Conservation (phyloP, 1,140 invertebrate genomes). For the Eurosta solidaginis region DNA sequence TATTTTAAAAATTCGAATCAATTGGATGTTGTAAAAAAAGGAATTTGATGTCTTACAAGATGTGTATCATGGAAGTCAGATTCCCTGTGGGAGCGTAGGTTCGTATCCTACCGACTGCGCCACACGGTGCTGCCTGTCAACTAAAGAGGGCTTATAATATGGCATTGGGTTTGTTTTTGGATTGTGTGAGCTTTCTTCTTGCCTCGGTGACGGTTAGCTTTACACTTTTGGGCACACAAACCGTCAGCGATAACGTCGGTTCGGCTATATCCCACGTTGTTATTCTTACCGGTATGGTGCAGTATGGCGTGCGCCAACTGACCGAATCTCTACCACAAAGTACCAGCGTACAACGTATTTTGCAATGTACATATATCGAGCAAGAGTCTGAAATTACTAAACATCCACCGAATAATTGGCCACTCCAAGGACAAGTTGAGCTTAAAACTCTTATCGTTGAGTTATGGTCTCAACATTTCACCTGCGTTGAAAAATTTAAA, state of each 20-base stretch:
- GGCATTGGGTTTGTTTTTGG: conserved; percentile 67
- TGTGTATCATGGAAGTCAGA: too few relatives aligned
- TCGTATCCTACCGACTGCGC: too few relatives aligned
- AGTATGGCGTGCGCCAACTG: conserved; percentile 83
- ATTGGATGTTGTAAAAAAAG: too few relatives aligned
- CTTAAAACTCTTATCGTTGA: too few relatives aligned
- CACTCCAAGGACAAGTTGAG: too few relatives aligned
- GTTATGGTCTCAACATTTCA: too few relatives aligned
- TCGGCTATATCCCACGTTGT: conserved; percentile 82
- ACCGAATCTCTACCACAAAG: conserved; percentile 82
- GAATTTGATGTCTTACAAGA: too few relatives aligned
- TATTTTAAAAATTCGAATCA: too few relatives aligned
- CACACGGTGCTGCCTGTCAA: conserved; percentile 72
- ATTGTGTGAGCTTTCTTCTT: conserved; percentile 70
- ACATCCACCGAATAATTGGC: too few relatives aligned
- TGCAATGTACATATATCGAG: conserved; percentile 70
- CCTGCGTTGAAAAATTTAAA: too few relatives aligned
- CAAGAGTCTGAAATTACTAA: too few relatives aligned
- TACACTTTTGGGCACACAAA: conserved; percentile 55
- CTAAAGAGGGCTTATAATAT: conserved; percentile 70
- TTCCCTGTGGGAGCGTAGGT: too few relatives aligned
- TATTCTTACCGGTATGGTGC: conserved; percentile 82
- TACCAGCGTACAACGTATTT: conserved; percentile 84
- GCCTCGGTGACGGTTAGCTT: conserved; percentile 63
- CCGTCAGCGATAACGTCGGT: conserved; percentile 71